phyloP scores from a whole-genome alignment of 2,888 invertebrate species.

The Drosophila pseudotalamancana region DNA sequence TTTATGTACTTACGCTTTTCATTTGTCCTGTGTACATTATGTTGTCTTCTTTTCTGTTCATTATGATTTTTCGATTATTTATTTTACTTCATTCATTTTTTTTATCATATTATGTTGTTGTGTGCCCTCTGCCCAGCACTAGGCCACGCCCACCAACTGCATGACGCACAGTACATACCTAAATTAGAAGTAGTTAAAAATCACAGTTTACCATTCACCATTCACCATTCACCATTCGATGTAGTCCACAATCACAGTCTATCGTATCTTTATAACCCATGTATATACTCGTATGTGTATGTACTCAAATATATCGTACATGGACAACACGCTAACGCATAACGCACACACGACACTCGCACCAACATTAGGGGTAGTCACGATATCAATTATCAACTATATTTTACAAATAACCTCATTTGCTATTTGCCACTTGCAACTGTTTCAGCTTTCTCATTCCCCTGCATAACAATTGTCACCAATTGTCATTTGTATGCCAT shows the following conservation, averaged over 20 bases:
- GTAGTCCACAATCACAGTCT: slow-evolving; percentile 3
- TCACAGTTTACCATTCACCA: slow-evolving; percentile 1
- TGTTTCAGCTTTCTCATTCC: background rate
- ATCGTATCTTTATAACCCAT: background rate
- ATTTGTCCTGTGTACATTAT: slow-evolving; percentile 28
- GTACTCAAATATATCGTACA: slow-evolving; percentile 25
- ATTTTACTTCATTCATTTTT: background rate
- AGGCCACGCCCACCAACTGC: slow-evolving; percentile 45
- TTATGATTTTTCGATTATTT: slow-evolving; percentile 18
- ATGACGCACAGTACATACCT: slow-evolving; percentile 24
- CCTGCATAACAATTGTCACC: too few species aligned
- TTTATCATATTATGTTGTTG: slow-evolving; percentile 28
- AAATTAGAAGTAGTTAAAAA: background rate
- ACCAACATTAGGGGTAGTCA: slow-evolving; percentile 42
- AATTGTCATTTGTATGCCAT: too few species aligned
- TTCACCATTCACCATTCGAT: background rate
- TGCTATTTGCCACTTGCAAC: too few species aligned
- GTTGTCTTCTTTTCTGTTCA: slow-evolving; percentile 1
- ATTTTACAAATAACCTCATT: slow-evolving; percentile 1
- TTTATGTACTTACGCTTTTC: background rate
- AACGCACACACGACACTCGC: slow-evolving; percentile 29
- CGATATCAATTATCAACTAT: too few species aligned
- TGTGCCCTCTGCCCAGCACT: slow-evolving; percentile 50
- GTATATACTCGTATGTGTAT: slow-evolving; percentile 1
- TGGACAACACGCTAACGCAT: slow-evolving; percentile 38